phyloP scores from a whole-genome alignment of 2,113 vertebrate species.

The Phalacrocorax brasilianus region DNA sequence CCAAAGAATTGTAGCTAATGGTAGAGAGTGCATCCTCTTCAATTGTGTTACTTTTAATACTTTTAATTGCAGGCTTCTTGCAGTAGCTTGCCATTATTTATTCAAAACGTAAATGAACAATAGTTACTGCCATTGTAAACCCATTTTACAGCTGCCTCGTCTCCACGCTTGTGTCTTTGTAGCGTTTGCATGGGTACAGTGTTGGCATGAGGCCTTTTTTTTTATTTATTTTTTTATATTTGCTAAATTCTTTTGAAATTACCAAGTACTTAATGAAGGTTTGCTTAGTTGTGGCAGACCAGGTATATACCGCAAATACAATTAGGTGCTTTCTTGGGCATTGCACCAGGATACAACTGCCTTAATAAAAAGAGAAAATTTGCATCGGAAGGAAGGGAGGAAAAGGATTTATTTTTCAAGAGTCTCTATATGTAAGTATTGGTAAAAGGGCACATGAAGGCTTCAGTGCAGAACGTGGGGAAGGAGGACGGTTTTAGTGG shows the following conservation, averaged over 20 bases:
- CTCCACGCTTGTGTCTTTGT: no score
- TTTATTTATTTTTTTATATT: no score
- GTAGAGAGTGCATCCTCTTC: background rate
- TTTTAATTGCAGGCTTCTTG: background rate
- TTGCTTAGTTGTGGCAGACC: background rate
- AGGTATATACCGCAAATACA: fast-evolving
- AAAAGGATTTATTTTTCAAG: background rate
- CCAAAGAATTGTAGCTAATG: background rate
- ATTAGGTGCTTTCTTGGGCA: fast-evolving
- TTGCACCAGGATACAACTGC: background rate
- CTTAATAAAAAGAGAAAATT: no score
- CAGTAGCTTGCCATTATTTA: background rate
- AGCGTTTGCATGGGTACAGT: background rate
- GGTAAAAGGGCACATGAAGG: fast-evolving
- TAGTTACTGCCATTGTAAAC: background rate
- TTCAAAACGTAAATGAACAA: no score
- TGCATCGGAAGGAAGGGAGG: fast-evolving
- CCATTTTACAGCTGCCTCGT: background rate
- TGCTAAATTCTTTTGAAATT: background rate
- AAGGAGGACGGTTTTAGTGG: background rate
- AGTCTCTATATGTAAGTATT: fast-evolving
- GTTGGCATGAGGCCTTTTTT: background rate
- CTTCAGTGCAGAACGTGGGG: background rate
- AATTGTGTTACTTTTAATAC: background rate
- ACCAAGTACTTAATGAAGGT: background rate